Conservation (phyloP, 2,888 invertebrate species). For the Frankliniella fusca region DNA sequence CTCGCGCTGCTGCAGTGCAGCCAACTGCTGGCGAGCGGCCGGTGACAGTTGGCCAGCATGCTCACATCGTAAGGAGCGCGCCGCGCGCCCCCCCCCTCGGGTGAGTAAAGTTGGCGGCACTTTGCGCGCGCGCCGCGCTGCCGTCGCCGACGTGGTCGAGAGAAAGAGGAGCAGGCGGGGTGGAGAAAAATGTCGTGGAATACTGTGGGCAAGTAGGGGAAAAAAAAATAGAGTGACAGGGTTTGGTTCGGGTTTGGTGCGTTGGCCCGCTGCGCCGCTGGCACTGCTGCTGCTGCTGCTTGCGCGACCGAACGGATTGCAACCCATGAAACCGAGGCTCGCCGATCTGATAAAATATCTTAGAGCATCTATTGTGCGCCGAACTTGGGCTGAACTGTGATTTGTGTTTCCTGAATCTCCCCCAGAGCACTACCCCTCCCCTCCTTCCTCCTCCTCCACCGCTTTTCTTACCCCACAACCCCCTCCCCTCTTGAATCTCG, state of each 20-base stretch:
- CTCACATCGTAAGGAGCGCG: neutral
- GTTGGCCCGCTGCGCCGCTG: no score
- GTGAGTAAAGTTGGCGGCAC: no score
- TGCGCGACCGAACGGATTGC: no score
- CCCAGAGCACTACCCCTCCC: neutral
- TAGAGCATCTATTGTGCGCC: neutral
- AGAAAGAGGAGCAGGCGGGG: no score
- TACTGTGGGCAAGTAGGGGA: no score
- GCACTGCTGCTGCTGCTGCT: no score
- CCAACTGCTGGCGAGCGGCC: constrained; percentile 20
- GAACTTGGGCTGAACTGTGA: constrained; percentile 8
- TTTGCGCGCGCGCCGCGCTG: neutral
- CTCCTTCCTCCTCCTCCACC: neutral
- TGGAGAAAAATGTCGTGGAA: no score
- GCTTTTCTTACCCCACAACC: neutral
- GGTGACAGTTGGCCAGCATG: constrained; percentile 15
- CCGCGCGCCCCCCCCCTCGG: no score
- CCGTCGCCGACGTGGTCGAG: neutral
- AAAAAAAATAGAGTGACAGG: no score
- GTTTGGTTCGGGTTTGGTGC: no score
- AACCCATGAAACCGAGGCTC: no score
- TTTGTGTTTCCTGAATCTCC: neutral
- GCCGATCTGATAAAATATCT: constrained; percentile 14
- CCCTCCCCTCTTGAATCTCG: neutral
- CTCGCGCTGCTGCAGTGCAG: constrained; percentile 34